Percentiles rank a stretch among this genome's conserved stretches.
Conservation (phyloP, 2,888 invertebrate species). For the Beris morrisii region DNA sequence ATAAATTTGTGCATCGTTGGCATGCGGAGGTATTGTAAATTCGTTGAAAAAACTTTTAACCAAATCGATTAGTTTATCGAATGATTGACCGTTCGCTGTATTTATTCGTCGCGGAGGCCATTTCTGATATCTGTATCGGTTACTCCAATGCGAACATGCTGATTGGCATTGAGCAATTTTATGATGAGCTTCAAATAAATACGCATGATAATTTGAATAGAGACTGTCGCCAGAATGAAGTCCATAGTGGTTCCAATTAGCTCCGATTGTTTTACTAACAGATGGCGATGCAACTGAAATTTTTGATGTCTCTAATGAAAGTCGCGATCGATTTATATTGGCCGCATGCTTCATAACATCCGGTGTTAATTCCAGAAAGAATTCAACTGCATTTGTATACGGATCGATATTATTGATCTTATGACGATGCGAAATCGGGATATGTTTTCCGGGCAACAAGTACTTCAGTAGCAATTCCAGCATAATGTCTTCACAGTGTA, state of each 20-base stretch:
- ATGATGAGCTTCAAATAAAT: constrained; percentile 80
- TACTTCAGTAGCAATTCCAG: constrained; percentile 86
- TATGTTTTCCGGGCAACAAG: constrained; percentile 77
- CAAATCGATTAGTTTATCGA: constrained; percentile 48
- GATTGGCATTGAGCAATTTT: constrained; percentile 73
- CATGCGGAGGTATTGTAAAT: constrained; percentile 41
- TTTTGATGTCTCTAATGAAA: neutral
- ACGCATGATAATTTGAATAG: constrained; percentile 81
- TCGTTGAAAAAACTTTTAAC: constrained; percentile 54
- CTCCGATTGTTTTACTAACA: constrained; percentile 56
- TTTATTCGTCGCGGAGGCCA: constrained; percentile 47
- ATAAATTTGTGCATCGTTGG: constrained; percentile 37
- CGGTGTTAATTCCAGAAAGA: constrained; percentile 74
- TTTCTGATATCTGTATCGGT: constrained; percentile 69
- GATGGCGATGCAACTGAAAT: constrained; percentile 42
- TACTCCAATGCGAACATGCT: constrained; percentile 79
- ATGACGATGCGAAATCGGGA: constrained; percentile 72
- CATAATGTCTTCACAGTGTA: constrained; percentile 97
- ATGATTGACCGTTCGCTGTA: constrained; percentile 43
- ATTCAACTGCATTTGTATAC: constrained; percentile 73
- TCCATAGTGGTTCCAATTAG: constrained; percentile 62
- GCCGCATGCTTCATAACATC: constrained; percentile 53
- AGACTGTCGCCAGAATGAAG: constrained; percentile 65
- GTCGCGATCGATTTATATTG: constrained; percentile 31
- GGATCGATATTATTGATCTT: constrained; percentile 72